Evolutionary conservation across 2,888 invertebrate genomes (phyloP).

Genomic region (Deladenus siricidicola): DNA sequence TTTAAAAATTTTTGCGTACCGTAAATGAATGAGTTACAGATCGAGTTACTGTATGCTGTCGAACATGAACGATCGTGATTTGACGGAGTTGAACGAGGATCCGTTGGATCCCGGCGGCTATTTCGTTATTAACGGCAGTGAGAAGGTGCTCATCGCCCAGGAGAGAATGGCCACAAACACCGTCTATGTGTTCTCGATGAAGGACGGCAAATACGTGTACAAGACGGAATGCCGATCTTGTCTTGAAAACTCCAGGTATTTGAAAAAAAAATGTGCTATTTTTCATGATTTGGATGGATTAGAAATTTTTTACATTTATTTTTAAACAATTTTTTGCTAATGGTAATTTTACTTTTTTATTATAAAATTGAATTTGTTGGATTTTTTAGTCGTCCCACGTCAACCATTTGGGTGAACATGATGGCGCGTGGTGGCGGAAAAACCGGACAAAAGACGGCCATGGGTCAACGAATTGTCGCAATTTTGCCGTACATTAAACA

Average conservation of each 20-base stretch:
- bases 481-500: conserved; percentile 91
- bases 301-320: no score
- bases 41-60: conserved; percentile 92
- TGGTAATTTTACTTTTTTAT: neutral
- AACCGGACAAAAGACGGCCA: conserved; percentile 74
- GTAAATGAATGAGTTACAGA: conserved; percentile 56
- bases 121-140: conserved; percentile 98
- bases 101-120: conserved; percentile 96
- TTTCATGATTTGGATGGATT: no score
- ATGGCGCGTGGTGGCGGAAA: conserved; percentile 86
- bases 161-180: conserved; percentile 99
- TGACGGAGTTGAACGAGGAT: conserved; percentile 97
- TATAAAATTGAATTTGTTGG: neutral
- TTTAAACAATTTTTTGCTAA: no score
- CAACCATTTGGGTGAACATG: conserved; percentile 89
- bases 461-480: conserved; percentile 94
- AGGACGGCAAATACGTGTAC: conserved; percentile 96
- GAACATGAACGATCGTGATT: conserved; percentile 92
- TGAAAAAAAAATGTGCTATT: neutral
- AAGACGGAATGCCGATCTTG: conserved; percentile 96
- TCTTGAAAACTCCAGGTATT: conserved; percentile 66
- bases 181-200: conserved; percentile 98
- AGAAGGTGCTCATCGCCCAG: conserved; percentile 94
- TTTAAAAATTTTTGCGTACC: neutral
- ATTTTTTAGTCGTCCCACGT: conserved; percentile 74